A percentile compares a stretch with the other conserved stretches of the same genome.
Conservation (phyloP, 2,888 invertebrate genomes). For the Drosophila mercatorum region DNA sequence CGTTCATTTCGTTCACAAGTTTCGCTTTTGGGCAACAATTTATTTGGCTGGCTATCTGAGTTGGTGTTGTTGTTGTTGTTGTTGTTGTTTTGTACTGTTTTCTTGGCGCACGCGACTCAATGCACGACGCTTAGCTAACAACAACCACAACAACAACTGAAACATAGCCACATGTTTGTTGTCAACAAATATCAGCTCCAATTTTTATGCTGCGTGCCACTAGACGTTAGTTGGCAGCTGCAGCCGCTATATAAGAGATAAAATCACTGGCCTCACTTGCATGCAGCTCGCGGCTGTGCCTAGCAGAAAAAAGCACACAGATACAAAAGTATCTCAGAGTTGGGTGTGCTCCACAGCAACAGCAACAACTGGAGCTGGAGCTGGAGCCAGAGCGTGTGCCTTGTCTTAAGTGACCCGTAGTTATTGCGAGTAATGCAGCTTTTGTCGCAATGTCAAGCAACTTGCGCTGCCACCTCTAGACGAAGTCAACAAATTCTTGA, state of each 20-base stretch:
- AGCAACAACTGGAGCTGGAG: conserved; percentile 7
- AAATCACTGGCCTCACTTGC: conserved; percentile 58
- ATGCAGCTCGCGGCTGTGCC: conserved; percentile 50
- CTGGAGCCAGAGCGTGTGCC: background rate
- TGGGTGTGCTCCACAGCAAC: conserved; percentile 20
- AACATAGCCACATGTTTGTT: conserved; percentile 71
- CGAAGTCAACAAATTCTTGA: conserved; percentile 14
- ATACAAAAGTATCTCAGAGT: conserved; percentile 69
- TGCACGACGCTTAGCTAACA: conserved; percentile 11
- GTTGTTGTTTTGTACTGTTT: conserved; percentile 43
- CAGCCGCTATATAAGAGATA: conserved; percentile 37
- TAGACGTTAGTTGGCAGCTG: conserved; percentile 54
- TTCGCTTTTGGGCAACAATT: conserved; percentile 54
- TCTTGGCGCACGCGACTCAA: conserved; percentile 41
- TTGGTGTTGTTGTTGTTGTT: conserved; percentile 37
- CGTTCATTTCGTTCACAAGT: conserved; percentile 41
- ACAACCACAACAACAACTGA: conserved; percentile 18
- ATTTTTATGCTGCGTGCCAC: conserved; percentile 70
- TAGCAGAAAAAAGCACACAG: conserved; percentile 37
- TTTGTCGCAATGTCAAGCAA: conserved; percentile 82
- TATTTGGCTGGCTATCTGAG: conserved; percentile 36
- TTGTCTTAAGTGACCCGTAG: conserved; percentile 11
- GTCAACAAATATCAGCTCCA: conserved; percentile 74
- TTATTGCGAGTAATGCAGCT: conserved; percentile 38
- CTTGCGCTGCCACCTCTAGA: conserved; percentile 45